Evolutionary conservation across 2,113 vertebrate genomes (phyloP), one percentile per base, ranked within the genome.

Genomic region (Phaethornis superciliosus): DNA sequence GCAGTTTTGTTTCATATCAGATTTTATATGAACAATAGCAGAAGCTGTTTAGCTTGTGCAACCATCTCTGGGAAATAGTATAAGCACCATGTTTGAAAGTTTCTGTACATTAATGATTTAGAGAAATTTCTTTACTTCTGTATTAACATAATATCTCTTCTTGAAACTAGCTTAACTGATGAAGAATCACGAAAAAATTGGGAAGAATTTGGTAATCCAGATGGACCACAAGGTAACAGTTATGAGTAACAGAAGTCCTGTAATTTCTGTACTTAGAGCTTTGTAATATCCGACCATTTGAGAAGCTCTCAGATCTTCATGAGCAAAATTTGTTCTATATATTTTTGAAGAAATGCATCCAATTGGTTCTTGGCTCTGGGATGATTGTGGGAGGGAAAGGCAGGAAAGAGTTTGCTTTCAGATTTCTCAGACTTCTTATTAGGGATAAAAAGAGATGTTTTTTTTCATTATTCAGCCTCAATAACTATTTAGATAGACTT

Each of bases 131-230:
- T 90, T 59, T 44, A 69, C 24, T 52, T 89, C 30, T 91, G 5
- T 52, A 16, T n/a, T 95, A 74, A 95, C 37, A 58, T 46, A 16
- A 0, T 89, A 20, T 85, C 37, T 77, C 91, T 94, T 74, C 80
- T 95, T 96, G 9, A 83, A 93, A 78, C 54, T 97, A 99, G 99
- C 70, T 98, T 99, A 97, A 99, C 99, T 95, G 99, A 99, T 97
- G 99, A 99, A 95, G 98, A 99, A 91, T 99, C 99, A 9, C 97
- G 98, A 79, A 98, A 98, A 94, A 99, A 99, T 95, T 99, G 98
- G 99, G 97, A 99, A 98, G 97, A 95, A 60, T 99, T 98, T 93
- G 99, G 99, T 69, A 99, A 99, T 98, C 99, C 99, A 79, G 99
- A 99, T 90, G 99, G 99, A 51, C 99, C 99, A 72, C 98, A 99